These are phyloP conservation scores for Rhingia rostrata DNA, from an alignment of 2,888 invertebrate species.

Conservation along the genomic window DNA sequence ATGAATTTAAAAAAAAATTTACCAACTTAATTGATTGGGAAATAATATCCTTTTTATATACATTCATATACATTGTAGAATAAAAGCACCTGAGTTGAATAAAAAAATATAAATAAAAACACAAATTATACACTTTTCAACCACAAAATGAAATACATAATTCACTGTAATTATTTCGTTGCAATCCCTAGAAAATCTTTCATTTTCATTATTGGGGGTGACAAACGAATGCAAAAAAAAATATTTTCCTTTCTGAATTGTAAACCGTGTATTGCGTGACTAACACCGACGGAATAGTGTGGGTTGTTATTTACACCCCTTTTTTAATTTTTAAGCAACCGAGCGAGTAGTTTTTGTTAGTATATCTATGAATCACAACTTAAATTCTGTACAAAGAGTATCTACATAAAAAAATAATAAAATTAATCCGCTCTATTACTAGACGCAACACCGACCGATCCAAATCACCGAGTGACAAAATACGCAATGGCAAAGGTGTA, in stretches of 20 bases:
- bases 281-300: conserved; percentile 8
- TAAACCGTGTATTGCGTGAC: conserved; percentile 58
- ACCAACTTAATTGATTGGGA: neutral
- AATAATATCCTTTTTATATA: neutral
- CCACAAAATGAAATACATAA: neutral
- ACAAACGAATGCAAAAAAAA: conserved; percentile 42
- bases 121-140: neutral
- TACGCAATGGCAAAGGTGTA: conserved; percentile 54
- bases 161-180: conserved; percentile 54
- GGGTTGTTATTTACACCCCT: conserved; percentile 49
- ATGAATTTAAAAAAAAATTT: neutral
- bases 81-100: neutral
- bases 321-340: conserved; percentile 44
- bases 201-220: conserved; percentile 57
- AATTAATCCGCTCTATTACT: conserved; percentile 12
- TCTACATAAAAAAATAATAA: conserved; percentile 1
- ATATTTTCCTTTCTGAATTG: conserved; percentile 34
- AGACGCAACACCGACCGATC: conserved; percentile 42
- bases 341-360: conserved; percentile 22
- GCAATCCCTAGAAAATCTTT: conserved; percentile 55
- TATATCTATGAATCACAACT: conserved; percentile 44
- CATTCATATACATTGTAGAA: neutral
- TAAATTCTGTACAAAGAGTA: neutral
- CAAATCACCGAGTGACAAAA: conserved; percentile 60
- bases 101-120: conserved; percentile 13